Evolutionary conservation across 1,140 invertebrate species (phyloP), one percentile per base, ranked within the genome.

Genomic region (Drosophila novamexicana): DNA sequence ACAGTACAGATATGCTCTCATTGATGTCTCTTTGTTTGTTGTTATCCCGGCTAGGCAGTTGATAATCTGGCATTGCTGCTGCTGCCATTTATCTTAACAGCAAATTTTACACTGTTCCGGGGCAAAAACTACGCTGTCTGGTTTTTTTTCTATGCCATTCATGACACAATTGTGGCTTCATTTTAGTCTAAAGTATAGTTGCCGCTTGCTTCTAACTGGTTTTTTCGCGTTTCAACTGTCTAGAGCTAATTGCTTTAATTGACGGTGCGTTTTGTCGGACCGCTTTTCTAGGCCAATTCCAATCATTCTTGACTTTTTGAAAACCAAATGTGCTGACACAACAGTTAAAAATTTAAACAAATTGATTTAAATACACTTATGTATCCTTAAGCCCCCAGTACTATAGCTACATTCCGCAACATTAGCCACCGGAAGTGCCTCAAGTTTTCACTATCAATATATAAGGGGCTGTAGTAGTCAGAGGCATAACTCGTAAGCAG

Each of bases 391-490:
- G n/a, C n/a, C 53, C n/a, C 7, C 39, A 39, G 37, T 29, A 22
- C 39, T 59, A 42, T 45, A 42, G 40, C 8, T 29, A 36, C 18
- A 67, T 78, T 69, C 75, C 84, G 84, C 84, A 75, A 88, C 84
- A 88, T 89, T 89, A 89, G 80, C 77, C 74, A 69, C 69, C 58
- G 59, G 63, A 79, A 88, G 73, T 89, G 75, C 56, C 64, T 61
- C 67, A 88, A 88, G 65, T 90, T 91, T 83, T 84, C 80, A 88
- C 82, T 84, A 86, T 90, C 86, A 84, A 86, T 85, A 85, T 78
- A 72, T 74, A 58, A 70, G 72, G 75, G 74, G 66, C 69, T 72
- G 76, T 67, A 61, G 47, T 64, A 66, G 69, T 77, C 66, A 68
- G 6, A 57, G 45, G 18, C 52, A 73, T 72, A 66, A 72, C 69